Evolutionary conservation across 1,140 invertebrate genomes (phyloP).

Genomic region (Tetragonula clypearis): DNA sequence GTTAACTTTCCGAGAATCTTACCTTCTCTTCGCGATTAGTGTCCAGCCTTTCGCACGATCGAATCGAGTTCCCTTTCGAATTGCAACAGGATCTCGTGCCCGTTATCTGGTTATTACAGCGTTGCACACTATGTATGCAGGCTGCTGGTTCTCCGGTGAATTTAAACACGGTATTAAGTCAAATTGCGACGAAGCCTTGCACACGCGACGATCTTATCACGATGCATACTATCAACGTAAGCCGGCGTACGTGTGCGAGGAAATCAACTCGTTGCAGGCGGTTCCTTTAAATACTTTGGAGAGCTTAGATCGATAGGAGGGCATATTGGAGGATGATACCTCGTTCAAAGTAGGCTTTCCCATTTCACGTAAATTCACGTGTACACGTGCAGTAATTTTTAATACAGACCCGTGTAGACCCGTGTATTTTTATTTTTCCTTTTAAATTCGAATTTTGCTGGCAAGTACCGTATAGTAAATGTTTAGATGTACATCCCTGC

Average conservation of each 20-base stretch:
- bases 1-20: background rate
- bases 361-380: too few relatives aligned
- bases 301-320: background rate
- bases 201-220: slow-evolving; percentile 17
- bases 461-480: too few relatives aligned
- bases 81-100: background rate
- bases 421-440: too few relatives aligned
- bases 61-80: slow-evolving; percentile 11
- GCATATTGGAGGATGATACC: too few relatives aligned
- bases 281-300: background rate
- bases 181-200: background rate
- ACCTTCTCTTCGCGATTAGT: background rate
- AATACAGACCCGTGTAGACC: too few relatives aligned
- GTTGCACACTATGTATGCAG: background rate
- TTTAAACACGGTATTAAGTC: slow-evolving; percentile 11
- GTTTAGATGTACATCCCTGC: too few relatives aligned
- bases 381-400: too few relatives aligned
- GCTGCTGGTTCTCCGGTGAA: background rate
- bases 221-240: background rate
- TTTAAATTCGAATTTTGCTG: too few relatives aligned
- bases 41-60: background rate
- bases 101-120: background rate
- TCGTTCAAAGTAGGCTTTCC: too few relatives aligned
- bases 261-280: background rate
- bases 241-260: too few relatives aligned